Conservation (phyloP, 1,140 invertebrate genomes). For the Hylaeus volcanicus region DNA sequence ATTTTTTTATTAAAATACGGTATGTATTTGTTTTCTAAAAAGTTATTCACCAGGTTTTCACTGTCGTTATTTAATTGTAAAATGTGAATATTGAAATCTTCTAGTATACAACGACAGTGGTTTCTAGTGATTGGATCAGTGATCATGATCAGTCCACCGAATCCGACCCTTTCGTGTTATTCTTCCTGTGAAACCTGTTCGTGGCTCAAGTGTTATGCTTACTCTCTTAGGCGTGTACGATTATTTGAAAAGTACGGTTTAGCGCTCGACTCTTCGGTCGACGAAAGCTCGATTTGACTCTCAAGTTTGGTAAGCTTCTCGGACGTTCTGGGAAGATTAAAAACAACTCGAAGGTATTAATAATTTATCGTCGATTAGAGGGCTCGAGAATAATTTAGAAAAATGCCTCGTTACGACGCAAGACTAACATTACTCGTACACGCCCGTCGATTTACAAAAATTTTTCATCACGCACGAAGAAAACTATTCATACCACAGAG, state of each 20-base stretch:
- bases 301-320: not conserved
- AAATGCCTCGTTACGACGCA: not conserved
- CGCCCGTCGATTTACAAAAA: conserved; percentile 8
- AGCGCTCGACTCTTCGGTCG: not conserved
- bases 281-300: not conserved
- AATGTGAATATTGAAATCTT: too few relatives aligned
- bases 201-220: not conserved
- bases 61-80: too few relatives aligned
- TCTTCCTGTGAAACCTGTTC: not conserved
- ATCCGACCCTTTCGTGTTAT: not conserved
- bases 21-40: too few relatives aligned
- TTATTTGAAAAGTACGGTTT: not conserved
- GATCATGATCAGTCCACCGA: too few relatives aligned
- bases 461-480: conserved; percentile 2
- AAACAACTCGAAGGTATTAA: not conserved
- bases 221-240: conserved; percentile 19
- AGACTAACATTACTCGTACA: not conserved
- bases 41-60: too few relatives aligned
- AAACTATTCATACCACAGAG: not conserved
- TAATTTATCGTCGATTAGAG: not conserved
- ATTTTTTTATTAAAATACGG: too few relatives aligned
- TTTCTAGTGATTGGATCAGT: too few relatives aligned
- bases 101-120: too few relatives aligned
- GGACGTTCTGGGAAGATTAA: not conserved
- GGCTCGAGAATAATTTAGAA: not conserved